Base-by-base conservation (phyloP, 1,140 invertebrate species). In the Palaemon carinicauda region DNA sequence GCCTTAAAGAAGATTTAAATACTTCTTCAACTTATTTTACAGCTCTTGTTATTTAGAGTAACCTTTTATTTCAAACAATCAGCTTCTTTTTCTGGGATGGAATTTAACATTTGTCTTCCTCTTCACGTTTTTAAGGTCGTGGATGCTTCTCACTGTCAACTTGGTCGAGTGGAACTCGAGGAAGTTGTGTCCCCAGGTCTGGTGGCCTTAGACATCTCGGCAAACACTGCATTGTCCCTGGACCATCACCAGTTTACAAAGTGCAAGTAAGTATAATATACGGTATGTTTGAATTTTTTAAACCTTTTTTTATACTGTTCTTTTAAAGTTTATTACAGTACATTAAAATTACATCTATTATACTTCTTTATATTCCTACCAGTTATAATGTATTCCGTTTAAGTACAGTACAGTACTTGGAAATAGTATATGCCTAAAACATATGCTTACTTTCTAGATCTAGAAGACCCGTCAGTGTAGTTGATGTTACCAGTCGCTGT, bases 191-290 rank as follows among this genome's bases (percentile, higher is more conserved):
- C 88, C 7, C 88, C 88, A 17, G 83, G 82, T n/a, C 54, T 88
- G 27, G 77, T 88, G 71, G 84, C 84, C 5, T 27, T 88, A 24
- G 88, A 88, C 69, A 82, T 88, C 33, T 86, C 88, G 7, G 88
- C 79, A 21, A 88, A 88, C 80, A 85, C 88, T 21, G 80, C 88
- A 7, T 71, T 88, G 29, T 88, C 88, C n/a, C 79, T 88, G 19
- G 83, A 88, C 60, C 88, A 85, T 41, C 77, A 88, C 52, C 88
- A 88, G 78, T 85, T 86, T 51, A 82, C 83, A 51, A 81, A 82
- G 50, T 86, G 82, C 82, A 88, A 82, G 88, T 88, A 53, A 74
- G 51, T 54, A 50, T 12, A 21, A 24, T 33, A 27, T 24, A 21
- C 56, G 17, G 12, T 31, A 41, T 1, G 4, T 5, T 33, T 52